Base-by-base conservation (phyloP, 2,888 invertebrate species). In the Trypoxylon attenuatum region DNA sequence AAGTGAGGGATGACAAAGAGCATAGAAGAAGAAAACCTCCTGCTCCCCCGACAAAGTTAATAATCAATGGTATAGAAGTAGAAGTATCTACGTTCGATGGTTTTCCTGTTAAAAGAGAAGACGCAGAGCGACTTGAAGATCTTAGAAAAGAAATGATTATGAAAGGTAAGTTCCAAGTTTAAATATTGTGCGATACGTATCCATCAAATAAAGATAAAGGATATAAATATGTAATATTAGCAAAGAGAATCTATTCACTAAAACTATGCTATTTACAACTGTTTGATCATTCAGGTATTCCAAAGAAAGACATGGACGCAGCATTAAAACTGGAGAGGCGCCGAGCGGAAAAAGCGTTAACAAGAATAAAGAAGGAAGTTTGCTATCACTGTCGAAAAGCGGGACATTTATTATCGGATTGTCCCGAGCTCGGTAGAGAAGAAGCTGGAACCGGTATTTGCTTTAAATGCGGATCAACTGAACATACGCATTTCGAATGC, bases 381-480 rank as follows among this genome's bases (percentile, higher is more conserved):
- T 96, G 96, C 82, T 96, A 93, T 81, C 92, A 94, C 75, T 96
- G 96, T 82, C 88, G 93, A 8, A 90, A 93, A 87, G 90, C 92
- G 5, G 96, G 96, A 0, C 96, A 96, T 81, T 90, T 92, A 74
- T 87, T 96, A 25, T 92, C 94, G 0, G 94, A 95, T 65, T 96
- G 96, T 87, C 95, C 96, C 0, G 91, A 93, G 47, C 80, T 92
- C 10, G 89, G 89, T 72, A 88, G 89, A 5, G 89, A 90, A 75
- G 89, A 89, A 80, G 84, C 88, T 0, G 89, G 88, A 3, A 90
- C 90, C 47, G 94, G 94, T 5, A 91, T 96, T 46, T 96, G 96
- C 81, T 96, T 94, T 82, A 96, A 96, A 86, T 96, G 96, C 87
- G 96, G 96, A 0, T 96, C 96, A 0, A 94, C 94, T 2, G 96